Percentiles rank a stretch among this genome's conserved stretches.
These are phyloP conservation scores for Aphis gossypii DNA, from an alignment of 1,140 invertebrate genomes.

Conservation along the genomic window DNA sequence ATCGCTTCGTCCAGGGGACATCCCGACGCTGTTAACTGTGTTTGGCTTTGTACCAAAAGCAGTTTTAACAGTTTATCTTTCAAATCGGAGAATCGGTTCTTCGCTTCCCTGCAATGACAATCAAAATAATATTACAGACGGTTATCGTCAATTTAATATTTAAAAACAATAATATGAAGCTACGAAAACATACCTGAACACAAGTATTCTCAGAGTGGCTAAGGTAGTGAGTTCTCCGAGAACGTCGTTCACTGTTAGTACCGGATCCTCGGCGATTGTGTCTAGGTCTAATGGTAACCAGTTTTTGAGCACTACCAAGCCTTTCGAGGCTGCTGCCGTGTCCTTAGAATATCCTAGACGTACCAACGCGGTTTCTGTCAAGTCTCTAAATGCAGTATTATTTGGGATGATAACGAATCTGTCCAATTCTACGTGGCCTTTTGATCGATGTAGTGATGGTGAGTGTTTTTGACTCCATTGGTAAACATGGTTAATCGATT, in stretches of 20 bases:
- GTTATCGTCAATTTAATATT: too few relatives aligned
- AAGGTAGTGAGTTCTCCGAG: slow-evolving; percentile 89
- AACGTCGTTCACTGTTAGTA: slow-evolving; percentile 89
- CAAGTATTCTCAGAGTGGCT: slow-evolving; percentile 87
- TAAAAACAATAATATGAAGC: background rate
- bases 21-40: slow-evolving; percentile 82
- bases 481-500: slow-evolving; percentile 71
- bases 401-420: slow-evolving; percentile 92
- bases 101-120: slow-evolving; percentile 68
- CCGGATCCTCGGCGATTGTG: slow-evolving; percentile 84
- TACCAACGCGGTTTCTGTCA: slow-evolving; percentile 79
- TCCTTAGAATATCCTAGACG: slow-evolving; percentile 81
- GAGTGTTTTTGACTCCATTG: slow-evolving; percentile 63
- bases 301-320: slow-evolving; percentile 88
- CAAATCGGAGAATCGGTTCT: slow-evolving; percentile 81
- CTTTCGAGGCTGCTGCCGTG: slow-evolving; percentile 72
- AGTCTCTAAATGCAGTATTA: slow-evolving; percentile 84
- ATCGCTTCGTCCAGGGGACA: slow-evolving; percentile 92
- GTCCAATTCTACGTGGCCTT: slow-evolving; percentile 81
- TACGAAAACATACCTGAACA: slow-evolving; percentile 72
- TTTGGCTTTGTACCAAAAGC: slow-evolving; percentile 85
- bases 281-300: slow-evolving; percentile 92
- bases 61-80: slow-evolving; percentile 92
- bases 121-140: background rate
- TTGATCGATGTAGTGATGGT: slow-evolving; percentile 62